These are phyloP conservation scores for Ostrea denselamellosa DNA, from an alignment of 1,140 invertebrate species.

Conservation along the genomic window DNA sequence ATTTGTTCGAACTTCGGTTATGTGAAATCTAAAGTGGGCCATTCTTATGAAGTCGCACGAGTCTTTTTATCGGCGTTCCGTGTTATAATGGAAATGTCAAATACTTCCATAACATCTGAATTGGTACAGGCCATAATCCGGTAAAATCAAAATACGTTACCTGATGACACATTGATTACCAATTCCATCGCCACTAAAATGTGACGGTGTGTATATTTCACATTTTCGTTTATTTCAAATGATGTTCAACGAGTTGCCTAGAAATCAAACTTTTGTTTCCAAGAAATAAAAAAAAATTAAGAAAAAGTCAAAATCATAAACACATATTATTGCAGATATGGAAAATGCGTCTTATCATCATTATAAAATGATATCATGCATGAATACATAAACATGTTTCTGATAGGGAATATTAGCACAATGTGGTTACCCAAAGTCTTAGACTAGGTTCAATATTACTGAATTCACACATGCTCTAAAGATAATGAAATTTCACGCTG, in stretches of 20 bases:
- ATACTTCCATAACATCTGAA: conserved; percentile 8
- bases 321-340: too few species aligned
- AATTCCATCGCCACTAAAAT: background rate
- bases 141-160: background rate
- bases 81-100: conserved; percentile 32
- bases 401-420: too few species aligned
- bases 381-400: too few species aligned
- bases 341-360: too few species aligned
- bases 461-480: background rate
- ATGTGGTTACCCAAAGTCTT: background rate
- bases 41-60: background rate
- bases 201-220: too few species aligned
- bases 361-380: too few species aligned
- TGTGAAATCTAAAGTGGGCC: conserved; percentile 13
- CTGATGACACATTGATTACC: background rate
- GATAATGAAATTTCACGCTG: conserved; percentile 25
- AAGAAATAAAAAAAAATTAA: too few species aligned
- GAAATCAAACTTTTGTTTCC: too few species aligned
- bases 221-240: too few species aligned
- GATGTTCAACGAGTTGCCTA: too few species aligned
- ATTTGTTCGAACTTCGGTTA: background rate
- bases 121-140: background rate
- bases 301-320: too few species aligned
- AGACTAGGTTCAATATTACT: background rate
- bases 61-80: background rate